Evolutionary conservation across 2,888 invertebrate species (phyloP).

Genomic region (Clistopyga incitator): DNA sequence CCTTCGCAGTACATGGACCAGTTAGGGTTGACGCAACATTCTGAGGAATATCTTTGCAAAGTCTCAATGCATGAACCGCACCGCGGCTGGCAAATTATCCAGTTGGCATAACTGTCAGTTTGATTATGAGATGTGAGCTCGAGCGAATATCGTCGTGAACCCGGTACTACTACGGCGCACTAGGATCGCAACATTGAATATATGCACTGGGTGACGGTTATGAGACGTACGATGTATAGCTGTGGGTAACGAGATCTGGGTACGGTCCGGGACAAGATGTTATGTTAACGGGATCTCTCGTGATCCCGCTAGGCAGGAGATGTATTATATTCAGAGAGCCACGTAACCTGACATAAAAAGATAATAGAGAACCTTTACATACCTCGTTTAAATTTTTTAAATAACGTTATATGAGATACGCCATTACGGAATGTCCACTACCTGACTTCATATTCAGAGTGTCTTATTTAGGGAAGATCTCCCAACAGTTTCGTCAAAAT

Average conservation of each 20-base stretch:
- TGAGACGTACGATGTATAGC: slow-evolving; percentile 55
- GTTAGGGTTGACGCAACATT: neutral
- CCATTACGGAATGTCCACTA: neutral
- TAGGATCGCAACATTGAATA: slow-evolving; percentile 14
- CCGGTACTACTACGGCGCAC: slow-evolving; percentile 42
- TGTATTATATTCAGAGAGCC: slow-evolving; percentile 15
- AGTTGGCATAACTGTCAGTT: slow-evolving; percentile 71
- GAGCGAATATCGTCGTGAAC: slow-evolving; percentile 34
- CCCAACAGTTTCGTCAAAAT: too few species aligned
- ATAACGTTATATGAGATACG: neutral
- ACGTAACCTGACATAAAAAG: slow-evolving; percentile 15
- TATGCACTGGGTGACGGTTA: slow-evolving; percentile 27
- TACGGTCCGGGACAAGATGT: slow-evolving; percentile 20
- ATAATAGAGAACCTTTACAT: slow-evolving; percentile 23
- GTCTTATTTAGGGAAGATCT: too few species aligned
- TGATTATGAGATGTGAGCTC: slow-evolving; percentile 75
- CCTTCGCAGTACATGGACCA: neutral
- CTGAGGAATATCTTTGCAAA: neutral
- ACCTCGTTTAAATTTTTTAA: neutral
- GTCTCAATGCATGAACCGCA: slow-evolving; percentile 14
- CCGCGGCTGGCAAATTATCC: slow-evolving; percentile 17
- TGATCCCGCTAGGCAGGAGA: slow-evolving; percentile 8
- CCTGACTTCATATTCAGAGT: neutral
- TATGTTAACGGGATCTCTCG: slow-evolving; percentile 19
- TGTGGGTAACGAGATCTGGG: slow-evolving; percentile 39